Evolutionary conservation across 2,888 invertebrate genomes (phyloP), one percentile per base, ranked within the genome.

Genomic region (Heteromyza rotundicornis): DNA sequence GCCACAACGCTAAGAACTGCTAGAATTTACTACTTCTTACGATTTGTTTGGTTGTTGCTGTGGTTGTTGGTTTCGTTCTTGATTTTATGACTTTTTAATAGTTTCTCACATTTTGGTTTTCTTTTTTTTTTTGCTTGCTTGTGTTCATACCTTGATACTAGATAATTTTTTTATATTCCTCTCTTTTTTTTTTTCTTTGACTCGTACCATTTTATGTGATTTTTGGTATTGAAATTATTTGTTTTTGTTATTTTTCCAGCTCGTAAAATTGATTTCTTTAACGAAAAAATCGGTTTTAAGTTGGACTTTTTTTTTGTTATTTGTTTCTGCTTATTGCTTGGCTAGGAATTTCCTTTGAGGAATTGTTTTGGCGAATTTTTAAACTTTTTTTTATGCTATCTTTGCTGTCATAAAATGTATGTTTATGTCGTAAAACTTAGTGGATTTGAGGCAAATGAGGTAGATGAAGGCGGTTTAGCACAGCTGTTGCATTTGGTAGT

Each of bases 11-110:
- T 44, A 56, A 20, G 27, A 24, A 59, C 23, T 52, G 24, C 44
- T 53, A n/a, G 8, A 32, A 12, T 35, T 16, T 22, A 35, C n/a
- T 19, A 36, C 35, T 5, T 53, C 8, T 27, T n/a, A n/a, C n/a
- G n/a, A n/a, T n/a, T n/a, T n/a, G n/a, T n/a, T n/a, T n/a, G 24
- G n/a, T 50, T 19, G n/a, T 14, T 52, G 16, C 24, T 14, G n/a
- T 22, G 14, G 3, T 20, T 19, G 47, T 17, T 47, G 17, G 19
- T 47, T 47, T 52, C 52, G 69, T 69, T 50, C 60, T 63, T 61
- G 61, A 61, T 72, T 77, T 79, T 79, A 79, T 78, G 76, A 73
- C 75, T 76, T 80, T 79, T 79, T 79, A 79, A 79, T 79, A 79
- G 79, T 79, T 70, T 78, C 77, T 78, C 80, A 79, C 79, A 78